Conservation (phyloP, 2,888 invertebrate genomes). For the Spodoptera exigua region DNA sequence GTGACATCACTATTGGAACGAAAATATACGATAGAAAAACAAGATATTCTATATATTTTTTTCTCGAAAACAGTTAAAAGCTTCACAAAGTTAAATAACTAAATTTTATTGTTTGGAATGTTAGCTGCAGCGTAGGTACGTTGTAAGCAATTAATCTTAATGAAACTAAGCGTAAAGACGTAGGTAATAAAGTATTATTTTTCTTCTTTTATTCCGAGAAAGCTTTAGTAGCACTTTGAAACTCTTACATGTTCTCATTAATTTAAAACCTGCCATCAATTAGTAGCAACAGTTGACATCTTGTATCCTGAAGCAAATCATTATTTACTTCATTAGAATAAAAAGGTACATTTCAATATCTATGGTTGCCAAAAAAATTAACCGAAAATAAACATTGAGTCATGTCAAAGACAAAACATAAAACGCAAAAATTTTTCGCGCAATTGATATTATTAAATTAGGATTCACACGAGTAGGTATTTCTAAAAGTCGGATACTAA, state of each 20-base stretch:
- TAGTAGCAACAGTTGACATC: slow-evolving; percentile 57
- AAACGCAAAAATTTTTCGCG: slow-evolving; percentile 17
- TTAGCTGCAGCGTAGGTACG: slow-evolving; percentile 1
- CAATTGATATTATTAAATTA: slow-evolving; percentile 30
- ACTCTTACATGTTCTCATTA: slow-evolving; percentile 55
- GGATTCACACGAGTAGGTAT: slow-evolving; percentile 10
- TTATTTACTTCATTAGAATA: slow-evolving; percentile 28
- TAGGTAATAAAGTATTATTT: slow-evolving; percentile 37
- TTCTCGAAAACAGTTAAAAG: slow-evolving; percentile 6
- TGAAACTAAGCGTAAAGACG: slow-evolving; percentile 24
- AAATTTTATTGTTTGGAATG: slow-evolving; percentile 7
- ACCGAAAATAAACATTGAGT: slow-evolving; percentile 66
- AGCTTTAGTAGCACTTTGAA: slow-evolving; percentile 5
- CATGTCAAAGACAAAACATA: slow-evolving; percentile 40
- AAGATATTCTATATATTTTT: neutral
- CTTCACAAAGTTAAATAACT: neutral
- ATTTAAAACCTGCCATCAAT: slow-evolving; percentile 67
- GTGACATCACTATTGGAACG: slow-evolving; percentile 64
- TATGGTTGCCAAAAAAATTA: slow-evolving; percentile 64
- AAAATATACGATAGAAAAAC: slow-evolving; percentile 58
- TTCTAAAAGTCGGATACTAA: slow-evolving; percentile 20
- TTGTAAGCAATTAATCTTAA: slow-evolving; percentile 33
- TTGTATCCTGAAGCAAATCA: slow-evolving; percentile 26
- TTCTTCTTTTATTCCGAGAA: slow-evolving; percentile 29
- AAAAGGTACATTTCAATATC: slow-evolving; percentile 66